phyloP scores from a whole-genome alignment of 1,140 invertebrate species.

The Hylaeus anthracinus region DNA sequence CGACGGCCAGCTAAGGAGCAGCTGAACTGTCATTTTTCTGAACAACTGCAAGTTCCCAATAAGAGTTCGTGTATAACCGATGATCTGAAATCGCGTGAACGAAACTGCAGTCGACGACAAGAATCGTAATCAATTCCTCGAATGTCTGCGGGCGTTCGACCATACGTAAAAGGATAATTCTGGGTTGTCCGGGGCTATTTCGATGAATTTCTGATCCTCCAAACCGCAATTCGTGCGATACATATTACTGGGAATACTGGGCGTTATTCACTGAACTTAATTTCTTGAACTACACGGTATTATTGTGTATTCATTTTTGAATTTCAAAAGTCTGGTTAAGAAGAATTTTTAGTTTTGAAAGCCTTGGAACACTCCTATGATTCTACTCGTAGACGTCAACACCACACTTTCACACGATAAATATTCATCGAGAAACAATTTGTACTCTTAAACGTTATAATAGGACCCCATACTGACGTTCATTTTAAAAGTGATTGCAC shows the following conservation, averaged over 20 bases:
- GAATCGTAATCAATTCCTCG: constrained; percentile 41
- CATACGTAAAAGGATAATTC: constrained; percentile 36
- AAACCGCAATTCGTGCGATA: no score
- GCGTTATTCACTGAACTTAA: no score
- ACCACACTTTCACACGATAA: background rate
- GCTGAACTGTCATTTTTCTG: background rate
- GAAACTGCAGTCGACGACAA: constrained; percentile 18
- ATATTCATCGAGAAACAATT: no score
- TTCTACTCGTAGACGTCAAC: no score
- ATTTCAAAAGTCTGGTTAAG: no score
- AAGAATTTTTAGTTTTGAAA: no score
- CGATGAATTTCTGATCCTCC: background rate
- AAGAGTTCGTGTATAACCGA: background rate
- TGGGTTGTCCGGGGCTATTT: constrained; percentile 17
- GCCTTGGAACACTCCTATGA: no score
- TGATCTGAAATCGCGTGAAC: constrained; percentile 24
- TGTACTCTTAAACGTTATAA: background rate
- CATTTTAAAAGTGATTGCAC: no score
- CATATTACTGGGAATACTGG: no score
- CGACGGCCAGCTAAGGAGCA: constrained; percentile 21
- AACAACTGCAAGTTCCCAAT: background rate
- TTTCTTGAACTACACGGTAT: no score
- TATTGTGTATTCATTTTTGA: no score
- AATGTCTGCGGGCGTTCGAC: background rate
- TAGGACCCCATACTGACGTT: no score